These are phyloP conservation scores for Caenorhabditis brenneri DNA, from an alignment of 1,140 invertebrate genomes.

Conservation along the genomic window DNA sequence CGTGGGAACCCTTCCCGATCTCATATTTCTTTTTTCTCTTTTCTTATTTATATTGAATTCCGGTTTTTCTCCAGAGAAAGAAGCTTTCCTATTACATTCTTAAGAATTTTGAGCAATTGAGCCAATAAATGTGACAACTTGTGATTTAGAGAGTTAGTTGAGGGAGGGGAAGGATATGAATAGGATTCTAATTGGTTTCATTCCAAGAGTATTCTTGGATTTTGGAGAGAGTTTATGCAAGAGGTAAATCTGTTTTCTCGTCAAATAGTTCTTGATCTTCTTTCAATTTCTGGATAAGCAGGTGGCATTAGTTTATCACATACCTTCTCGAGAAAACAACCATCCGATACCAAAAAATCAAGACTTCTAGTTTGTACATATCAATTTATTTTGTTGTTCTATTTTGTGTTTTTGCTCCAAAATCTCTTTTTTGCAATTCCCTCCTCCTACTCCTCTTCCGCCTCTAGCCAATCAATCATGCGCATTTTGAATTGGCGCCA, in stretches of 20 bases:
- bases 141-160: too few species aligned
- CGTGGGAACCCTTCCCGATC: conserved; percentile 1
- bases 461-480: conserved; percentile 33
- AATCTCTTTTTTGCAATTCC: neutral
- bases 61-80: too few species aligned
- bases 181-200: conserved; percentile 11
- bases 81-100: neutral
- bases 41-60: conserved; percentile 5
- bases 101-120: neutral
- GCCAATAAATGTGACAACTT: neutral
- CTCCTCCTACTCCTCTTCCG: neutral
- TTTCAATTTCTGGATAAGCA: too few species aligned
- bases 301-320: too few species aligned
- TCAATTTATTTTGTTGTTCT: neutral
- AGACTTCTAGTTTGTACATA: neutral
- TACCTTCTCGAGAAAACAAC: too few species aligned
- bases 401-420: neutral
- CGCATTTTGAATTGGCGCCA: conserved; percentile 36
- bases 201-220: too few species aligned
- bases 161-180: neutral
- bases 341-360: too few species aligned
- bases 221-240: too few species aligned
- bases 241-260: too few species aligned
- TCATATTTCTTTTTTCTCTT: conserved; percentile 22
- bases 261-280: too few species aligned